A percentile compares a stretch with the other conserved stretches of the same genome.
Conservation (phyloP, 2,113 vertebrate genomes). For the Sclerurus mexicanus region DNA sequence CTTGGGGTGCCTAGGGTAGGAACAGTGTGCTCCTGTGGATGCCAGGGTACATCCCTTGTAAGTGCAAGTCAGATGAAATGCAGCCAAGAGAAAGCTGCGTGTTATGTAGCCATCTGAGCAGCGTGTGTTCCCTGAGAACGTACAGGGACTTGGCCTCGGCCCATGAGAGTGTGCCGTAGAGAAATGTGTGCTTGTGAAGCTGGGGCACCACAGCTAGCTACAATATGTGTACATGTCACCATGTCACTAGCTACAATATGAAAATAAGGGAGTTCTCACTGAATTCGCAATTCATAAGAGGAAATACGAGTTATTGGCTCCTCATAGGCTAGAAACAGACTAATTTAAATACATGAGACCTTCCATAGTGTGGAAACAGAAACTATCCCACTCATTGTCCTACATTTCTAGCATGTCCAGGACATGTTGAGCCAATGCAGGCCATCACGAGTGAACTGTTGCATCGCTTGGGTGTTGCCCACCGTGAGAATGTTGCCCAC, state of each 20-base stretch:
- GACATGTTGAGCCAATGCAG: neutral
- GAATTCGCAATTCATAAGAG: neutral
- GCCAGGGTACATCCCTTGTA: neutral
- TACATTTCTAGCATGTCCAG: neutral
- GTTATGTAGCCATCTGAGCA: neutral
- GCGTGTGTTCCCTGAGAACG: neutral
- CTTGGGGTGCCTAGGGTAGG: neutral
- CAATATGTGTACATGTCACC: neutral
- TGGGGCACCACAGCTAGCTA: neutral
- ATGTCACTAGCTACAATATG: neutral
- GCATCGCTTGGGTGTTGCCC: neutral
- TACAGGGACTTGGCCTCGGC: neutral
- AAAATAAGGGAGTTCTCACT: neutral
- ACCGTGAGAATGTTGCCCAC: rapidly evolving
- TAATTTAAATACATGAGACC: neutral
- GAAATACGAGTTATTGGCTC: neutral
- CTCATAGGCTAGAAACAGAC: neutral
- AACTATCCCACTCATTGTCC: neutral
- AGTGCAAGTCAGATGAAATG: neutral
- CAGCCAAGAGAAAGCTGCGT: neutral
- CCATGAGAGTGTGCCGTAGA: rapidly evolving
- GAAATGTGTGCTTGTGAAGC: neutral
- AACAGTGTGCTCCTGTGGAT: neutral
- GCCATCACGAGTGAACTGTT: no score
- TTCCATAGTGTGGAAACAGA: neutral